These are phyloP conservation scores for Caenorhabditis brenneri DNA, from an alignment of 1,140 invertebrate genomes.

Conservation along the genomic window DNA sequence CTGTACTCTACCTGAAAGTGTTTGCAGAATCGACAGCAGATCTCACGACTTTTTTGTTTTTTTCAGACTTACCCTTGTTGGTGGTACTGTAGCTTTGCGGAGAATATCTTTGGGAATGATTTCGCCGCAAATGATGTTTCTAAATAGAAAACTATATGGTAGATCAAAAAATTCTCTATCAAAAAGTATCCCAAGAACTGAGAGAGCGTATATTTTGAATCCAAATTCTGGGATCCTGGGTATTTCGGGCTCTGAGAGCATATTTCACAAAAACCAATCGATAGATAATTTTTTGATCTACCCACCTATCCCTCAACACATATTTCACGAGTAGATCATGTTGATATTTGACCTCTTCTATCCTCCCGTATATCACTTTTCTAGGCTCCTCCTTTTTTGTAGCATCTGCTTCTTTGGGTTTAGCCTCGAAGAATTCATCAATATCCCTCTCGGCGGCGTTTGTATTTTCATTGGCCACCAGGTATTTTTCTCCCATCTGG, in stretches of 20 bases:
- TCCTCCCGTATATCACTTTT: neutral
- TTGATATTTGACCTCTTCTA: constrained; percentile 8
- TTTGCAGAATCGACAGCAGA: no score
- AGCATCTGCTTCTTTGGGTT: neutral
- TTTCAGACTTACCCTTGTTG: constrained; percentile 3
- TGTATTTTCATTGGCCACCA: neutral
- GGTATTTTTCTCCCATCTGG: constrained; percentile 1
- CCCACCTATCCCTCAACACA: neutral
- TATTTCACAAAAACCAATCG: no score
- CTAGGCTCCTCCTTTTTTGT: neutral
- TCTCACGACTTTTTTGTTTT: no score
- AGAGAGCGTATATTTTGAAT: no score
- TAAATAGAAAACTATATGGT: no score
- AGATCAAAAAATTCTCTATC: no score
- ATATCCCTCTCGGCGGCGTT: neutral
- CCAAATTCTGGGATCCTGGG: neutral
- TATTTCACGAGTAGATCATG: constrained; percentile 10
- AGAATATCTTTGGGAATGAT: neutral
- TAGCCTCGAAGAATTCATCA: neutral
- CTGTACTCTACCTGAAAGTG: neutral
- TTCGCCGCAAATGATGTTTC: neutral
- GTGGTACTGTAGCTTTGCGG: neutral
- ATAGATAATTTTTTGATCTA: neutral
- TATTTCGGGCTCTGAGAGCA: no score
- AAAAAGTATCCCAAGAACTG: no score